A percentile compares a stretch with the other conserved stretches of the same genome.
Evolutionary conservation across 2,113 vertebrate species (phyloP).

Genomic region (Lipotes vexillifer): DNA sequence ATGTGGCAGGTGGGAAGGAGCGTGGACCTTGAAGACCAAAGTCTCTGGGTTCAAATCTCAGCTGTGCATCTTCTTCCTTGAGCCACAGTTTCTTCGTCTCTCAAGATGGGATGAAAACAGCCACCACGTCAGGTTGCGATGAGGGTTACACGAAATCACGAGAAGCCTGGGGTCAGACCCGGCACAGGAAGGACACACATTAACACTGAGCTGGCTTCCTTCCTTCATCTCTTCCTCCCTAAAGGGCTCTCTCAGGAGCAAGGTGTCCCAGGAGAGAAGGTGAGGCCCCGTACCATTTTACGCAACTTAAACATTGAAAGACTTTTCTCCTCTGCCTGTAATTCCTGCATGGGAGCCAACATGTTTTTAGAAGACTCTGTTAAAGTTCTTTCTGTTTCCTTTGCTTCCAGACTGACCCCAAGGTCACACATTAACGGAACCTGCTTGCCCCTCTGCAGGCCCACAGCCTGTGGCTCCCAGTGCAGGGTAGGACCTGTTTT

Average conservation of each 20-base stretch:
- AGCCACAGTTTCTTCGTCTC: not conserved
- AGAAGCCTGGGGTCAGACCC: not conserved
- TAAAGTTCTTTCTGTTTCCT: not conserved
- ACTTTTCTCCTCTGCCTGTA: not conserved
- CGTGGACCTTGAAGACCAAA: not conserved
- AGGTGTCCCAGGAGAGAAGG: not conserved
- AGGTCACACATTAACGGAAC: fast-evolving
- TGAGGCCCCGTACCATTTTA: not conserved
- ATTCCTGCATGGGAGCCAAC: not conserved
- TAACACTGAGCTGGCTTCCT: too few relatives aligned
- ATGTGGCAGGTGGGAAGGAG: not conserved
- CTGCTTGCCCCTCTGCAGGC: not conserved
- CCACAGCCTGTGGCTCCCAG: not conserved
- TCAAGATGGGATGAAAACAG: not conserved
- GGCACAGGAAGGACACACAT: fast-evolving
- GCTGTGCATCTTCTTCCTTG: not conserved
- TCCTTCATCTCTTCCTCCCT: not conserved
- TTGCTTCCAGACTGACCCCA: not conserved
- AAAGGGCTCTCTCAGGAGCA: too few relatives aligned
- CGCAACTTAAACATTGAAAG: not conserved
- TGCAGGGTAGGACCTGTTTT: not conserved
- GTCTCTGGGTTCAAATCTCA: not conserved
- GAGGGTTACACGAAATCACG: not conserved
- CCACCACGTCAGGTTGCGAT: fast-evolving
- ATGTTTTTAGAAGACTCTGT: not conserved